phyloP scores from a whole-genome alignment of 2,797 vertebrate genomes.

The Premnoplex brunnescens region DNA sequence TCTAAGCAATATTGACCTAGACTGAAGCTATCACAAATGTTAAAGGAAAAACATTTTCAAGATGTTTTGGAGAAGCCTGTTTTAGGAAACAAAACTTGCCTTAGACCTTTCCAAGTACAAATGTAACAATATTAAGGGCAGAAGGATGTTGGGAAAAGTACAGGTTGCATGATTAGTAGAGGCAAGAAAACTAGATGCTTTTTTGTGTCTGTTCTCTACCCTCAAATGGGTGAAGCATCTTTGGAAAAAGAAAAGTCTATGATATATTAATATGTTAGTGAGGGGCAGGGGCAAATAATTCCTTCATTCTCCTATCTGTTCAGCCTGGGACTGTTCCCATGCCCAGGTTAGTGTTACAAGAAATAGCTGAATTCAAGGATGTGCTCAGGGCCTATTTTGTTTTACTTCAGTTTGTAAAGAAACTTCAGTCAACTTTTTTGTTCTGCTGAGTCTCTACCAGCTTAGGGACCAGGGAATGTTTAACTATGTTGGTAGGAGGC shows the following conservation, averaged over 20 bases:
- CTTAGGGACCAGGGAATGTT: neutral
- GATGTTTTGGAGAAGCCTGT: accelerated
- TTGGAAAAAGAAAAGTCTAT: neutral
- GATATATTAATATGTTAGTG: neutral
- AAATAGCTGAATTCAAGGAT: neutral
- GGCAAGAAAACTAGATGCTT: neutral
- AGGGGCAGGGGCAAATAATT: neutral
- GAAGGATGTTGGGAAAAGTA: neutral
- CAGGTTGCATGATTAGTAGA: neutral
- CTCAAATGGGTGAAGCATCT: neutral
- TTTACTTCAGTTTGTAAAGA: neutral
- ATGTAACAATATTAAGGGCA: neutral
- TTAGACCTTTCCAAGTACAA: neutral
- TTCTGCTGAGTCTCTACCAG: neutral
- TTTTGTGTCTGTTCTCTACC: neutral
- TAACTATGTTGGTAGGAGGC: neutral
- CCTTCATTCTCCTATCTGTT: neutral
- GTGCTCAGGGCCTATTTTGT: neutral
- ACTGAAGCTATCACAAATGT: neutral
- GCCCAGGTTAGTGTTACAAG: neutral
- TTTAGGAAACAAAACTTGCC: neutral
- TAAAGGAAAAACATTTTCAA: neutral
- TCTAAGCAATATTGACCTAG: neutral
- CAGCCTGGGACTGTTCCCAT: neutral
- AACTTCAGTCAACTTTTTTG: neutral